Evolutionary conservation across 2,888 invertebrate genomes (phyloP).

Genomic region (Parnassius mnemosyne): DNA sequence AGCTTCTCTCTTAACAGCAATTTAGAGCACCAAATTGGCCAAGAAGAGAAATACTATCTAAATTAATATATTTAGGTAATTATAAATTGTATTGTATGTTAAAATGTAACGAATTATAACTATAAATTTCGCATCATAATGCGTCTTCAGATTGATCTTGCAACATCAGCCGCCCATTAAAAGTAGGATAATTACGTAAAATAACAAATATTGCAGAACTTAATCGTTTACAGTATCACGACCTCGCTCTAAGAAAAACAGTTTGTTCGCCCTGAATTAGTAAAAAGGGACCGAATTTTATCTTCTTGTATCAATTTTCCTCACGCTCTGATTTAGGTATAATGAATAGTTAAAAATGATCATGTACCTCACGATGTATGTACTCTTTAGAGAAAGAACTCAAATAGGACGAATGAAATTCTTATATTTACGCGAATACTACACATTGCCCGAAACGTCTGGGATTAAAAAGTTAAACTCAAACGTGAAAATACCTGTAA

Average conservation of each 20-base stretch:
- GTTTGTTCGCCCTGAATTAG: slow-evolving; percentile 67
- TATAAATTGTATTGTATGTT: no score
- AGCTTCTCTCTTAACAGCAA: no score
- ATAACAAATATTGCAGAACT: slow-evolving; percentile 71
- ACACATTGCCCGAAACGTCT: no score
- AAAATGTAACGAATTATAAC: no score
- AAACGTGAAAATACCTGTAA: no score
- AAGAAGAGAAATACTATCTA: no score
- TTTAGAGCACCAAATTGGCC: no score
- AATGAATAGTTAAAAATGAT: slow-evolving; percentile 20
- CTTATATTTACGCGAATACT: no score
- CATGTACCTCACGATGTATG: slow-evolving; percentile 35
- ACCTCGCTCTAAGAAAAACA: slow-evolving; percentile 66
- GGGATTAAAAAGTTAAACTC: no score
- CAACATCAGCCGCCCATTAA: slow-evolving; percentile 36
- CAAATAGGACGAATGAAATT: neutral
- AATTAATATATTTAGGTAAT: no score
- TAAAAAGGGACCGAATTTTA: slow-evolving; percentile 61
- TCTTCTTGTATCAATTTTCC: slow-evolving; percentile 63
- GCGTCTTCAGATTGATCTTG: slow-evolving; percentile 46
- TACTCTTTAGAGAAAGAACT: slow-evolving; percentile 12
- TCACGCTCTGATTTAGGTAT: slow-evolving; percentile 29
- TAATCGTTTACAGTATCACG: slow-evolving; percentile 35
- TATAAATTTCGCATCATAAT: neutral
- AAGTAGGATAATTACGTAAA: slow-evolving; percentile 76